These are phyloP conservation scores for Nothocercus nigrocapillus DNA, from an alignment of 2,113 vertebrate genomes.

Conservation along the genomic window DNA sequence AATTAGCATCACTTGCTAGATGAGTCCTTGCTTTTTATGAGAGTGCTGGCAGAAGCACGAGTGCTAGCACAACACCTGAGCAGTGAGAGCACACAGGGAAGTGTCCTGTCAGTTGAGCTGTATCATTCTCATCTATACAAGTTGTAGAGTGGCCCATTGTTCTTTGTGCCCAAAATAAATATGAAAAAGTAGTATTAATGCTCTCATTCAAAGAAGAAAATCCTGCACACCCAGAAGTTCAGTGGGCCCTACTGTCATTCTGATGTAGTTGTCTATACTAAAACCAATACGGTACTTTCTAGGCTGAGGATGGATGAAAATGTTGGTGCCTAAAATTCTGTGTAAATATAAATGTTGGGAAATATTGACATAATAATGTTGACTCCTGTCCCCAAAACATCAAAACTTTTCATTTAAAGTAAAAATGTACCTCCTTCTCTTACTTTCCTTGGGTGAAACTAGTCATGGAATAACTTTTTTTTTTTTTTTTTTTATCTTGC, in stretches of 20 bases:
- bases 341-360: background rate
- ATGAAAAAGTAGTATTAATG: background rate
- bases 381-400: background rate
- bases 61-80: background rate
- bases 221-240: background rate
- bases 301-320: background rate
- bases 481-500: background rate
- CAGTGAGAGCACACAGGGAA: fast-evolving
- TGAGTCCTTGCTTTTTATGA: background rate
- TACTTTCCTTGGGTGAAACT: background rate
- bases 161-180: background rate
- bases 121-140: background rate
- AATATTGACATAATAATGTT: background rate
- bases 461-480: background rate
- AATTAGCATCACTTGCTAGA: slow-evolving; percentile 14
- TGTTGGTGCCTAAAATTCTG: background rate
- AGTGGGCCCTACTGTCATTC: background rate
- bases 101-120: background rate
- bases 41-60: background rate
- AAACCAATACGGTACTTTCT: background rate
- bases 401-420: background rate
- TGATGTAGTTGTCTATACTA: background rate
- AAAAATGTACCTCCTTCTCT: background rate
- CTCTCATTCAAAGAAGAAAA: background rate
- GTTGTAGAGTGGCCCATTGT: background rate